A percentile compares a stretch with the other conserved stretches of the same genome.
Conservation (phyloP, 2,113 vertebrate genomes). For the Xiphophorus hellerii region DNA sequence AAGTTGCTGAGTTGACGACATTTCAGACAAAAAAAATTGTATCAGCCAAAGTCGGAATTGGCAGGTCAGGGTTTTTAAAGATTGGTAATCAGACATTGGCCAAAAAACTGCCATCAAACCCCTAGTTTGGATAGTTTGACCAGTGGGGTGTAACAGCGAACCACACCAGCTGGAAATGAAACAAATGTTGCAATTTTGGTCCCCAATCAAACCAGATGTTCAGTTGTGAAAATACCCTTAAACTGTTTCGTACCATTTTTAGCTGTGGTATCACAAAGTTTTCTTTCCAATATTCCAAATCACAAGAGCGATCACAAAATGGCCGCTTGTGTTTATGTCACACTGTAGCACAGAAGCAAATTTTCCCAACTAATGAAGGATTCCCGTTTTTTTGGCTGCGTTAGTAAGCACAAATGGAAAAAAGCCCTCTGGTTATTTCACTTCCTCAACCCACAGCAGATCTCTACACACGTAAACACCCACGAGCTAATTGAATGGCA, state of each 20-base stretch:
- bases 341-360: background rate
- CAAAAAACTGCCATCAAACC: too few species aligned
- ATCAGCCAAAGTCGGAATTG: too few species aligned
- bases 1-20: too few species aligned
- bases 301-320: constrained; percentile 12
- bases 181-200: too few species aligned
- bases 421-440: constrained; percentile 23
- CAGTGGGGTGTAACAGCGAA: too few species aligned
- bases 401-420: constrained; percentile 26
- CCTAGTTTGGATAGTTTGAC: too few species aligned
- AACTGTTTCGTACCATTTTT: background rate
- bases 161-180: too few species aligned
- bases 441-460: constrained; percentile 23
- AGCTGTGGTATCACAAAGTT: background rate
- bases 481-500: constrained; percentile 8
- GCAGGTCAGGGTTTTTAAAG: too few species aligned
- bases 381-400: background rate
- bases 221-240: too few species aligned
- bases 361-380: constrained; percentile 30
- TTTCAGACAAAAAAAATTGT: too few species aligned
- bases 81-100: too few species aligned
- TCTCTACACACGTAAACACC: background rate
- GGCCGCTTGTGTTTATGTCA: background rate
- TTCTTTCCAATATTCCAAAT: constrained; percentile 4
- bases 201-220: too few species aligned